Base-by-base conservation (phyloP, 92 coral and sea anemone genomes). In the Parazoanthus atlanticus region DNA sequence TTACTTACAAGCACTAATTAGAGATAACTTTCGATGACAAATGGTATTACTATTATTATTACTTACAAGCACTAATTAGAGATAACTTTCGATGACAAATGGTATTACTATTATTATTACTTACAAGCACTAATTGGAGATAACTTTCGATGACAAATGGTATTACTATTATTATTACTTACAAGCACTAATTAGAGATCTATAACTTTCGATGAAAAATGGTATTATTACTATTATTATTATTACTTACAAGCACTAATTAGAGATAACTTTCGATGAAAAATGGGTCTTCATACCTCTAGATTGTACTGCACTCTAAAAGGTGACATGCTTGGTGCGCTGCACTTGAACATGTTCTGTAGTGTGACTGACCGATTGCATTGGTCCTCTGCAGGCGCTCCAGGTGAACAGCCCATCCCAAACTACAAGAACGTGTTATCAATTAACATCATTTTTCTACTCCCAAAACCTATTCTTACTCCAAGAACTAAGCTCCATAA, bases 341-440 rank as follows among this genome's bases (percentile, higher is more conserved):
- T 86, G 74, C 96, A 95, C 86, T 94, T 89, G 89, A 95, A 95
- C 98, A 95, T 95, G 93, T 93, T 93, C 89, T 95, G 95, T 58
- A 95, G 93, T 43, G 92, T 89, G 34, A 86, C 79, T 23, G 93
- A 85, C 3, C 91, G 89, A 47, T 71, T 72, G 54, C 90, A 86
- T 47, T 91, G 88, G 84, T 95, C 98, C 85, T 92, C 93, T 5
- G 86, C 36, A 16, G 93, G 43, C 36, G 78, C 79, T 13, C 94
- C 93, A 46, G 98, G 94, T 4, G 98, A 93, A 89, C 98, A 95
- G 74, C 94, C 89, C 13, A 95, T 74, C n/a, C 86, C 65, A 58
- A 84, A 91, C 93, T 91, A 76, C 40, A 32, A 79, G 61, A 43
- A 78, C 3, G 85, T 90, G 79, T 81, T 85, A 80, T 88, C 15